Evolutionary conservation across 92 coral and sea anemone species (phyloP).

Genomic region (Chrysogorgia sp.): DNA sequence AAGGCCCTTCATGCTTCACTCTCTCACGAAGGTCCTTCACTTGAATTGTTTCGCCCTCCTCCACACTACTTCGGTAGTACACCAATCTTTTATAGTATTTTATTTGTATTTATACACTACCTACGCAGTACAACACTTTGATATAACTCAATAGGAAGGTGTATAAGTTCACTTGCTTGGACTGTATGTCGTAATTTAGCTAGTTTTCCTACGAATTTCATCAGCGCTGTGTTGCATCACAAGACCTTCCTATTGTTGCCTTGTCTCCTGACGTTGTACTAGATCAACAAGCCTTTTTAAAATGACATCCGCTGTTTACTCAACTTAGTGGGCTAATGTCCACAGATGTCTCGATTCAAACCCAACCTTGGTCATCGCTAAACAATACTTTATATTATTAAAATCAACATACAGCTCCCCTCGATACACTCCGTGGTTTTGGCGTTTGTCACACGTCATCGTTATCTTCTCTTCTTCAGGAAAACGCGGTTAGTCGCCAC

Average conservation of each 20-base stretch:
- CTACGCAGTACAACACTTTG: too few species aligned
- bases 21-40: too few species aligned
- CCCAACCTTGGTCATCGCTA: slow-evolving; percentile 2
- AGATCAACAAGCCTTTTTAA: slow-evolving; percentile 12
- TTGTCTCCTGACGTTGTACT: not conserved
- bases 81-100: too few species aligned
- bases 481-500: slow-evolving; percentile 7
- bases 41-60: too few species aligned
- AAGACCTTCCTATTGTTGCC: not conserved
- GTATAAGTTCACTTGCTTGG: too few species aligned
- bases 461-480: not conserved
- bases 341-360: slow-evolving; percentile 31
- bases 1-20: too few species aligned
- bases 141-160: too few species aligned
- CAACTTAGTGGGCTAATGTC: not conserved
- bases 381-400: not conserved
- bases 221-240: not conserved
- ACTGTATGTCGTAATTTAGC: too few species aligned
- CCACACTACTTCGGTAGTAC: too few species aligned
- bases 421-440: not conserved
- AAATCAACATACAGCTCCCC: not conserved
- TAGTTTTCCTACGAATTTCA: not conserved
- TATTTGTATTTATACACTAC: too few species aligned
- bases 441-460: not conserved
- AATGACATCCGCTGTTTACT: slow-evolving; percentile 17